phyloP scores from a whole-genome alignment of 2,797 vertebrate genomes.

The Poecilia gillii region DNA sequence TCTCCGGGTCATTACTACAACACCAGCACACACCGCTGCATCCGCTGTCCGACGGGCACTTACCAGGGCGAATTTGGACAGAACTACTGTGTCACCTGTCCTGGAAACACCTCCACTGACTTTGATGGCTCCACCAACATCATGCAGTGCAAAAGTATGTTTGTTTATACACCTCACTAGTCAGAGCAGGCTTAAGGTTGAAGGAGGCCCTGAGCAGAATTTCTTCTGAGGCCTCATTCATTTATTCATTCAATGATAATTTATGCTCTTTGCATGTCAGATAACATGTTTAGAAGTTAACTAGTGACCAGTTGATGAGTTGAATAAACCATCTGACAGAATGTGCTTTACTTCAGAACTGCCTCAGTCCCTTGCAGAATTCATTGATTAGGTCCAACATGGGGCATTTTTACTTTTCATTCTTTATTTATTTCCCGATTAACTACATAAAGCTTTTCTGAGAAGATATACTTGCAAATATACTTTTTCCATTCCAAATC shows the following conservation, averaged over 20 bases:
- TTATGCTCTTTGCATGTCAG: not conserved
- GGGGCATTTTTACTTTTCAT: not conserved
- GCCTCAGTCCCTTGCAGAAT: not conserved
- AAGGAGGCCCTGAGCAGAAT: not conserved
- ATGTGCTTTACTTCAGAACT: not conserved
- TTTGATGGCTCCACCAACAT: constrained; percentile 97
- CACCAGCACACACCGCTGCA: constrained; percentile 94
- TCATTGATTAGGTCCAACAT: not conserved
- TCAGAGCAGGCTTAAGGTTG: not conserved
- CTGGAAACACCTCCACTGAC: constrained; percentile 96
- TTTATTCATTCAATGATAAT: not conserved
- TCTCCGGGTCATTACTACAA: constrained; percentile 98
- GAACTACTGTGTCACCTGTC: constrained; percentile 92
- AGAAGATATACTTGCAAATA: not conserved
- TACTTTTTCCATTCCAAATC: not conserved
- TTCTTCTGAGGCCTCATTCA: not conserved
- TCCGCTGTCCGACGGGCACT: constrained; percentile 88
- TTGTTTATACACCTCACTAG: not conserved
- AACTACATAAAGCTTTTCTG: not conserved
- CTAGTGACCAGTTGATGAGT: not conserved
- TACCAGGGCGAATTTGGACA: constrained; percentile 96
- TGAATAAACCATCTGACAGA: not conserved
- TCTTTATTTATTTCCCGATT: not conserved
- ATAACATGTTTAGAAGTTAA: not conserved
- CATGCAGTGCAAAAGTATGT: constrained; percentile 97